Evolutionary conservation across 2,797 vertebrate genomes (phyloP).

Genomic region (Aulostomus chinensis): DNA sequence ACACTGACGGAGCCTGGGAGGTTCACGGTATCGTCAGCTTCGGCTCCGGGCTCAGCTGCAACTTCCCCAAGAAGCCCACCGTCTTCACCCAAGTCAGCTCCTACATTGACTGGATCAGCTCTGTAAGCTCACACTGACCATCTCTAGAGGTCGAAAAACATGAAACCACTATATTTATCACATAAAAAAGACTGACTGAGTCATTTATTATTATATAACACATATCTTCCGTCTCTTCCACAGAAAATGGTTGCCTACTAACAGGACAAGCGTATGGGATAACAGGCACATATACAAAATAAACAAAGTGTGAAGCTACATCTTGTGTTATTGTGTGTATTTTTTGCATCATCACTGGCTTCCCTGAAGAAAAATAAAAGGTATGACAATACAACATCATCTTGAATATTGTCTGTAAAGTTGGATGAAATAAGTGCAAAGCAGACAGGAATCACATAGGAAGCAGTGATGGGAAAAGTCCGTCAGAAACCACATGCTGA

Average conservation of each 20-base stretch:
- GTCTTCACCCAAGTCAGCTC: slow-evolving; percentile 63
- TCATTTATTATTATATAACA: too few relatives aligned
- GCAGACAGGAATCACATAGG: background rate
- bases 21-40: slow-evolving; percentile 70
- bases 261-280: slow-evolving; percentile 1
- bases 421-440: too few relatives aligned
- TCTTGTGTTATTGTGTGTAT: background rate
- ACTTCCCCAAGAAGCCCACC: slow-evolving; percentile 59
- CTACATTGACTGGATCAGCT: slow-evolving; percentile 71
- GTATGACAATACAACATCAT: background rate
- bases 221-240: slow-evolving; percentile 27
- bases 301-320: slow-evolving; percentile 17
- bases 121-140: too few relatives aligned
- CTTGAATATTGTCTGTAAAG: too few relatives aligned
- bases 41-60: slow-evolving; percentile 61
- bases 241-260: slow-evolving; percentile 65
- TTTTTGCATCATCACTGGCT: background rate
- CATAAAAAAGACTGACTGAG: too few relatives aligned
- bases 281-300: background rate
- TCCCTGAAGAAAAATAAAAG: background rate
- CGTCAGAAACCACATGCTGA: slow-evolving; percentile 34
- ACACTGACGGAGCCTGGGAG: slow-evolving; percentile 56
- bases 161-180: too few relatives aligned
- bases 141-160: too few relatives aligned
- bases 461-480: slow-evolving; percentile 44